Base-by-base conservation (phyloP, 1,140 invertebrate species). In the Augochlora pura region DNA sequence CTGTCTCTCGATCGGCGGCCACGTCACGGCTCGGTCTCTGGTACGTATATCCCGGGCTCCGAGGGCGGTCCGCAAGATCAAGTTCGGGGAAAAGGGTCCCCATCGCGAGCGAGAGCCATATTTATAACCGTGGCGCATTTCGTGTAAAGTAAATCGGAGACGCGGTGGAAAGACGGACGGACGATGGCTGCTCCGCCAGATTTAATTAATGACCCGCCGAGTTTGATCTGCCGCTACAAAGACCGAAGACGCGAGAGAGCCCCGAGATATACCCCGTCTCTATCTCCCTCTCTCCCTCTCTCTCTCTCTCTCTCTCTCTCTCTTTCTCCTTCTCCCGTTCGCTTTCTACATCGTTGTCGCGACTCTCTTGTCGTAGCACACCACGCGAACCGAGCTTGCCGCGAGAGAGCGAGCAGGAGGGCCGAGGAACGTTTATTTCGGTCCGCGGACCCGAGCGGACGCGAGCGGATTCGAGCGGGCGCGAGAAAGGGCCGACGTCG, bases 171-270 rank as follows among this genome's bases (percentile, higher is more conserved):
- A 87, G 85, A 87, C 84, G 85, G 64, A 87, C 82, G 70, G 80
- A 82, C 79, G 86, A 87, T 87, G 86, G 70, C 82, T 87, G 49
- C 89, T 87, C 83, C 87, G 87, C 88, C 86, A 87, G 89, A 89
- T 90, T 91, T 91, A 90, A 91, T 91, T 91, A 91, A 91, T 91
- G 90, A 90, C 88, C 88, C 90, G 90, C 85, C 89, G 88, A 90
- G 88, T 90, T 91, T 90, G 90, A 91, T 91, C 90, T 89, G 88
- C 89, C 89, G 85, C 86, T 90, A 89, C 89, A 88, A 90, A 90
- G 86, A 79, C 86, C 81, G 76, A 85, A 84, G 59, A 68, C 77
- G 54, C 18, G 54, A 69, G 72, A 70, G 27, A 23, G 57, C 57
- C 38, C 38, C 54, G 68, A 77, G 62, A 38, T 16, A 32, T 32